These are phyloP conservation scores for Sarcoramphus papa DNA, from an alignment of 2,797 vertebrate genomes.

Conservation along the genomic window DNA sequence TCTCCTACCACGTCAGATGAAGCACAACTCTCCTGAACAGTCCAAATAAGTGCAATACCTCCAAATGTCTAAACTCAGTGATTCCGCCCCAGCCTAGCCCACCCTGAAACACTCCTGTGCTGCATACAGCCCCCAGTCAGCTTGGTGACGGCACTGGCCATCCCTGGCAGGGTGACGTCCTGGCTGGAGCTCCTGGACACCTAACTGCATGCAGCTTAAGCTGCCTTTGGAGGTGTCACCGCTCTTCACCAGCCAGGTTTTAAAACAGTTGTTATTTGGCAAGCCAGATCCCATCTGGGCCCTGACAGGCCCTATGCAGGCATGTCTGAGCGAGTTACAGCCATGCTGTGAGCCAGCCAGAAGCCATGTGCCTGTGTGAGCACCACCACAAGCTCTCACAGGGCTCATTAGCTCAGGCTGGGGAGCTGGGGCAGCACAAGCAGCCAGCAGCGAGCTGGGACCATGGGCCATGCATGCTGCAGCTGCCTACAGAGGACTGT, in stretches of 20 bases:
- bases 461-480: not conserved
- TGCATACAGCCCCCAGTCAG: no score
- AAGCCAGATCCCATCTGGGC: not conserved
- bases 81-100: not conserved
- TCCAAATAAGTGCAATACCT: not conserved
- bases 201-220: not conserved
- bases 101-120: not conserved
- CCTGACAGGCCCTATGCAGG: not conserved
- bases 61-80: not conserved
- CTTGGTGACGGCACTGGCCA: not conserved
- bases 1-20: not conserved
- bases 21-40: not conserved
- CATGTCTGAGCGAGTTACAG: rapidly evolving
- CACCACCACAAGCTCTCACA: not conserved
- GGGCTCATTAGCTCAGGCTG: not conserved
- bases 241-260: not conserved
- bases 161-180: not conserved
- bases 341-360: not conserved
- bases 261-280: not conserved
- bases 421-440: not conserved
- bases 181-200: not conserved
- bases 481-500: not conserved
- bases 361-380: not conserved
- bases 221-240: not conserved
- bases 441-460: not conserved